Base-by-base conservation (phyloP, 2,797 vertebrate species). In the Cichlasoma orientale region DNA sequence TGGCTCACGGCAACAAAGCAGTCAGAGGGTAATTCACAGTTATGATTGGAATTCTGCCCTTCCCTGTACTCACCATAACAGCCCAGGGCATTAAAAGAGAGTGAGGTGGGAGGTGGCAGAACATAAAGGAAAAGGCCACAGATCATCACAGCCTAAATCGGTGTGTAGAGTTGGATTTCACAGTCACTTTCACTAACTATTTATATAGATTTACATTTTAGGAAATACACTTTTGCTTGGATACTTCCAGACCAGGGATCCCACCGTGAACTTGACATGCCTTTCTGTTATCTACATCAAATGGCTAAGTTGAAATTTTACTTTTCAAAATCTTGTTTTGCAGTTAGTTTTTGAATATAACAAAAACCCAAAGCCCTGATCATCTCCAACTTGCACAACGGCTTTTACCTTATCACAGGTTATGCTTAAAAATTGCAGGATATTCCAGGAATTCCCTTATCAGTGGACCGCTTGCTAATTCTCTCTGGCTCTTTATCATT, bases 11-110 rank as follows among this genome's bases (percentile, higher is more conserved):
- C 78, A 56, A 63, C 3, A 0, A 88, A 80, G 89, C 77, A 72
- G 59, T 89, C 83, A 82, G 29, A 77, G 55, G 68, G 41, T 68
- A 80, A 82, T 70, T 90, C 82, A 59, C 66, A 87, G 85, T 90
- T 92, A 89, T 89, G 83, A 79, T 80, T 78, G 89, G 89, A 93
- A 94, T 93, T 80, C 57, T 73, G 87, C 88, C 88, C 89, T 89
- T 89, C 88, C 88, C 92, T 87, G 50, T 58, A 44, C 50, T 80
- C 70, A 75, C 70, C 74, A 50, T 47, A 63, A 86, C 44, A 82
- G 53, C 82, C 79, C 79, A 3, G 2, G 27, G 78, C 90, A 38
- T 77, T 77, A 79, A 82, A 74, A 59, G 72, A 75, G 23, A 84
- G 56, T 10, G 1, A 50, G 41, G 58, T 75, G 86, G 77, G 84